phyloP scores from a whole-genome alignment of 2,888 invertebrate genomes.

The Hyposoter dolosus region DNA sequence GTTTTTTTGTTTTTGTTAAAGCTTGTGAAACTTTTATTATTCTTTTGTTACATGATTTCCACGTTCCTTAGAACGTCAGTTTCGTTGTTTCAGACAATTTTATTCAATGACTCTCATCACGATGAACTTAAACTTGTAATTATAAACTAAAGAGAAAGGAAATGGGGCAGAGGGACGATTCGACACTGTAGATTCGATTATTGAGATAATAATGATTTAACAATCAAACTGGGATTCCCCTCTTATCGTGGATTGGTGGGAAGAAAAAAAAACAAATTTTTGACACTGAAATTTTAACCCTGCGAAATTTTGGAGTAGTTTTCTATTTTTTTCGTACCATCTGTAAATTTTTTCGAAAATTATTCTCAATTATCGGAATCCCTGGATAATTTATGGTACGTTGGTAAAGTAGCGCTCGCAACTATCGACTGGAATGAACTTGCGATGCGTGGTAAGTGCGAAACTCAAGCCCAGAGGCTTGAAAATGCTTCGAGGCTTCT shows the following conservation, averaged over 20 bases:
- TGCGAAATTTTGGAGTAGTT: slow-evolving; percentile 8
- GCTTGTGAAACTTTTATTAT: slow-evolving; percentile 31
- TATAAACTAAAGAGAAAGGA: slow-evolving; percentile 9
- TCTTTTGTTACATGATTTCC: slow-evolving; percentile 11
- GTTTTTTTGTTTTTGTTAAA: background rate
- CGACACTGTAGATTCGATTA: background rate
- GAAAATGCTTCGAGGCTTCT: background rate
- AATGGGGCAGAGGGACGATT: background rate
- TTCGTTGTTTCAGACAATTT: slow-evolving; percentile 11
- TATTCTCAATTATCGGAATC: background rate
- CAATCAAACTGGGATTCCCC: slow-evolving; percentile 34
- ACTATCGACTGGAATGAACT: background rate
- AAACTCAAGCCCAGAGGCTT: background rate
- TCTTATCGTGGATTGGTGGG: slow-evolving; percentile 3
- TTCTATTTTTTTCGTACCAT: background rate
- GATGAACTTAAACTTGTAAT: slow-evolving; percentile 24
- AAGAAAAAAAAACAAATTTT: background rate
- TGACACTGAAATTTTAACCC: background rate
- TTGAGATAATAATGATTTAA: slow-evolving; percentile 10
- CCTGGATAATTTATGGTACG: slow-evolving; percentile 7
- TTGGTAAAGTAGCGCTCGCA: slow-evolving; percentile 27
- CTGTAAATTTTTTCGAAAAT: background rate
- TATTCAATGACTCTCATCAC: background rate
- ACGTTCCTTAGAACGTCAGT: slow-evolving; percentile 1
- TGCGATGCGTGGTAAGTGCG: slow-evolving; percentile 38